phyloP scores from a whole-genome alignment of 1,140 invertebrate species.

The Neoseiulus cucumeris region DNA sequence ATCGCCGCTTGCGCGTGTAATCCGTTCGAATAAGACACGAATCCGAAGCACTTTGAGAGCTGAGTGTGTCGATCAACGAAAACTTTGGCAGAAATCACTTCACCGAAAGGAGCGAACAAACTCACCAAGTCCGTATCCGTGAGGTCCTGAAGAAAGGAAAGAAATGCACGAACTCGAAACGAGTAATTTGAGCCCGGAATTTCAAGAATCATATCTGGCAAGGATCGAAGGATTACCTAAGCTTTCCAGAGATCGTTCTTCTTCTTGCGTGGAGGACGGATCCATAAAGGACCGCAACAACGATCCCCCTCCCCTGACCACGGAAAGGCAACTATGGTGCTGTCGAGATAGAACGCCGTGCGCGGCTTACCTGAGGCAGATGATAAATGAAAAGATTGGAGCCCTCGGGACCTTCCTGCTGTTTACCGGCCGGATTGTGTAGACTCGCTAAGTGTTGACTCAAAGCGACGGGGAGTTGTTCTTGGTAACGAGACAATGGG shows the following conservation, averaged over 20 bases:
- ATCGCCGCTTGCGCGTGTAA: constrained; percentile 82
- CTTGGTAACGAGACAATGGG: not conserved
- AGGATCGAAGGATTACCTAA: too few species aligned
- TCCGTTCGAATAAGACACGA: constrained; percentile 88
- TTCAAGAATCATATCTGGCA: too few species aligned
- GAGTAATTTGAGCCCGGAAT: too few species aligned
- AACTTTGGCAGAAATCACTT: constrained; percentile 92
- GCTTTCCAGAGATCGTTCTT: too few species aligned
- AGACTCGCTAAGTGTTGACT: not conserved
- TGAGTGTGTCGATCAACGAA: constrained; percentile 98
- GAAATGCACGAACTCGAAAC: not conserved
- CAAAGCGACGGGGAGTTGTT: not conserved
- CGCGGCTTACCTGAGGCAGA: constrained; percentile 15
- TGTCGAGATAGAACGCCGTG: too few species aligned
- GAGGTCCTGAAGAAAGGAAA: constrained; percentile 41
- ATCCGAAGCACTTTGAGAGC: constrained; percentile 89
- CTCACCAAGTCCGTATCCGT: constrained; percentile 78
- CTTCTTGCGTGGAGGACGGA: too few species aligned
- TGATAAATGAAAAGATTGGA: constrained; percentile 21
- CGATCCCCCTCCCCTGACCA: not conserved
- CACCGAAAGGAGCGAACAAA: constrained; percentile 86
- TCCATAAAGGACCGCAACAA: too few species aligned
- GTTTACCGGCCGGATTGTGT: constrained; percentile 13
- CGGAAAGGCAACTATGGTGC: too few species aligned
- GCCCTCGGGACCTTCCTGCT: constrained; percentile 19